Conservation (phyloP, 2,888 invertebrate genomes). For the Abscondita cerata region DNA sequence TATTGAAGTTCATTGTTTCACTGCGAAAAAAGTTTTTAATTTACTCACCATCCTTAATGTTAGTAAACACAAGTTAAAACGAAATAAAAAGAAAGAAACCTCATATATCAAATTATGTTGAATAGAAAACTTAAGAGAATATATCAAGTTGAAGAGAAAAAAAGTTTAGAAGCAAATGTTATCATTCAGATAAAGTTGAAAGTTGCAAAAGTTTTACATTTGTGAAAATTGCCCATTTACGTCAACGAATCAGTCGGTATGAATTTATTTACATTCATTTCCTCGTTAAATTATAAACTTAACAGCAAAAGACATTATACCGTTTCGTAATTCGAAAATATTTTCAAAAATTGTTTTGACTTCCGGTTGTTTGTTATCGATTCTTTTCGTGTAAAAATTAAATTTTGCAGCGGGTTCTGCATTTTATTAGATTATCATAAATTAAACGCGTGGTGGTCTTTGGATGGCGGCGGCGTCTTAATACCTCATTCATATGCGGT, state of each 20-base stretch:
- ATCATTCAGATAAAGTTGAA: conserved; percentile 3
- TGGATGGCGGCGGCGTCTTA: conserved; percentile 45
- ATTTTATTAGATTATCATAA: conserved; percentile 54
- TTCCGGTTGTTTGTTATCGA: background rate
- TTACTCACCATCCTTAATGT: too few relatives aligned
- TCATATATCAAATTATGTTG: background rate
- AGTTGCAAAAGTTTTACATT: conserved; percentile 7
- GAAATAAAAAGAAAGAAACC: too few relatives aligned
- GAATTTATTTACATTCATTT: background rate
- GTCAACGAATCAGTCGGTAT: background rate
- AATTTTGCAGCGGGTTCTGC: conserved; percentile 50
- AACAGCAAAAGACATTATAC: too few relatives aligned
- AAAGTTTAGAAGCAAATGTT: conserved; percentile 2
- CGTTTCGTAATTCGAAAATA: too few relatives aligned
- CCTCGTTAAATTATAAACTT: background rate
- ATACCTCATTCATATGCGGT: conserved; percentile 55
- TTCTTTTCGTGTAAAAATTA: conserved; percentile 38
- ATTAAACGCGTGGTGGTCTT: conserved; percentile 48
- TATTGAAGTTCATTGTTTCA: too few relatives aligned
- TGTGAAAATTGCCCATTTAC: conserved; percentile 5
- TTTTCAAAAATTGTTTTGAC: too few relatives aligned
- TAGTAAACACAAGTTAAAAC: too few relatives aligned
- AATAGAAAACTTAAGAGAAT: background rate
- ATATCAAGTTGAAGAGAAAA: conserved; percentile 4
- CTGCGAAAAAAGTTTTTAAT: too few relatives aligned